A percentile compares a stretch with the other conserved stretches of the same genome.
Conservation (phyloP, 2,797 vertebrate species). For the Agapornis canus region DNA sequence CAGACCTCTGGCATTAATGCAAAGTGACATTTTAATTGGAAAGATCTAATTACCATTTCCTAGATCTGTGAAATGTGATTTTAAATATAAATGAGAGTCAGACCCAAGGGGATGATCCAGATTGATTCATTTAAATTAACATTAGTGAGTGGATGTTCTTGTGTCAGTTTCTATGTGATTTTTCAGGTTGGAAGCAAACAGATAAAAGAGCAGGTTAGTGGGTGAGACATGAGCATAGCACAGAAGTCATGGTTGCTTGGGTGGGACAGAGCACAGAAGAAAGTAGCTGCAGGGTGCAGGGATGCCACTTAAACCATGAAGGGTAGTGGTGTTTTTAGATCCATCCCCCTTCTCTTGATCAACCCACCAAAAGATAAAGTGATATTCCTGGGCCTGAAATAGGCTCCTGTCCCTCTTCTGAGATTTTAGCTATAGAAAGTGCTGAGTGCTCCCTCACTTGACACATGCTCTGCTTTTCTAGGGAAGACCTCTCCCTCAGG, state of each 20-base stretch:
- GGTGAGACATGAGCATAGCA: not conserved
- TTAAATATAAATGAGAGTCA: slow-evolving; percentile 2
- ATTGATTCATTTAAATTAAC: not conserved
- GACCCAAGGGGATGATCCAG: not conserved
- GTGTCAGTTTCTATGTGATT: not conserved
- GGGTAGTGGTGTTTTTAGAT: not conserved
- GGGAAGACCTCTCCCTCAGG: not conserved
- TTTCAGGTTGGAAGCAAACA: not conserved
- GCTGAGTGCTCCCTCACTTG: not conserved
- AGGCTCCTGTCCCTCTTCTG: not conserved
- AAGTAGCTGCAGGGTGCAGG: not conserved
- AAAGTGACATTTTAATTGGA: slow-evolving; percentile 10
- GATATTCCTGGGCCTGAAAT: not conserved
- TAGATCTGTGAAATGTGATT: not conserved
- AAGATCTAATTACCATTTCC: not conserved
- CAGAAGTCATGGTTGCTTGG: not conserved
- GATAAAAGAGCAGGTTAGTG: not conserved
- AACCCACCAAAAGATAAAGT: not conserved
- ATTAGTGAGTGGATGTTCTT: not conserved
- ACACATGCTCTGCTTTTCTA: not conserved
- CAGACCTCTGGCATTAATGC: not conserved
- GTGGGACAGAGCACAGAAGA: not conserved
- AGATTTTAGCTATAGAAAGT: not conserved
- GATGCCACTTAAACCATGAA: not conserved
- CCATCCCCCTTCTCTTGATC: not conserved